Evolutionary conservation across 2,113 vertebrate species (phyloP), one percentile per base, ranked within the genome.

Genomic region (Charadrius vociferus): DNA sequence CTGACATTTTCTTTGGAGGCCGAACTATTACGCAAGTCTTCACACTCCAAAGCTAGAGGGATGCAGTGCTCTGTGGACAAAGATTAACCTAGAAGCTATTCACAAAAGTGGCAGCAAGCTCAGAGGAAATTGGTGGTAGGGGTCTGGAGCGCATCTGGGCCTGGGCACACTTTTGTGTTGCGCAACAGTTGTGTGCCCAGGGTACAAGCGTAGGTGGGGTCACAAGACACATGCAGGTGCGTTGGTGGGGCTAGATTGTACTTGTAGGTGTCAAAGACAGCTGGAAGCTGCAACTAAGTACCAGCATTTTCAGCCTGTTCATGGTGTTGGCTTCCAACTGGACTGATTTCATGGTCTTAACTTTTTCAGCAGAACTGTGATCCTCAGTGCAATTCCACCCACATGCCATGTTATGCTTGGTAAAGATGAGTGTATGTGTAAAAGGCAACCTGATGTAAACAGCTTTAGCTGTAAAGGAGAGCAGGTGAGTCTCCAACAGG

Each of bases 341-440:
- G 43, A 37, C 32, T 34, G 23, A 37, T 80, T 55, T 83, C 6
- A 26, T 23, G 3, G 63, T 66, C 37, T 65, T 11, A 50, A 21
- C 3, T 8, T 61, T 72, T 88, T 61, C 80, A 63, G 67, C 47
- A 72, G 34, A 77, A 10, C 34, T 49, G 12, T 43, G 34, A 78
- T 39, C 19, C 62, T 61, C 81, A 30, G 4, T 52, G 41, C 43
- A 56, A 30, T 20, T 39, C 36, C 34, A 70, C 63, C 16, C 34
- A 11, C 19, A 1, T 47, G 49, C 27, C 13, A 1, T 56, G 58
- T 73, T 52, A n/a, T 3, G 7, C 22, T 70, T 1, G 2, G 23
- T 56, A 45, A 73, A 88, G 91, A 73, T 11, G 26, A 37, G 20
- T 26, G 3, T 36, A 13, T 50, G 58, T 62, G 34, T 70, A 13